Evolutionary conservation across 2,797 vertebrate genomes (phyloP), one percentile per base, ranked within the genome.

Genomic region (Tragopan temminckii): DNA sequence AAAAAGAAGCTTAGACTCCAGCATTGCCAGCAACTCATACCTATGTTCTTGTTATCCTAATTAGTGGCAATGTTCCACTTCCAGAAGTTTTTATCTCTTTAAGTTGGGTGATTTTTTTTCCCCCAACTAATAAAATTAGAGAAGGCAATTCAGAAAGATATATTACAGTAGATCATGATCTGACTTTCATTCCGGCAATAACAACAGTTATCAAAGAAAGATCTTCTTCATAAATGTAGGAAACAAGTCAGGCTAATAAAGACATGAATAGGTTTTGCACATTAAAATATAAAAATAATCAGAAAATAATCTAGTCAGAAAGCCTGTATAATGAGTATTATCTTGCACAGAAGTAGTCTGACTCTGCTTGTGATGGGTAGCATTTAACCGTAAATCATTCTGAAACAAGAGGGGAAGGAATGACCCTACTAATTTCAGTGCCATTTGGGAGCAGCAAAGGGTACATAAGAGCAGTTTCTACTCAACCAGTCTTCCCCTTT

Each of bases 191-290:
- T 96, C 96, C 95, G 96, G 94, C 80, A 97, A 93, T 90, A 97
- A 97, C 88, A 97, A 84, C 94, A 80, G 58, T 95, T 97, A 97
- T 96, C 94, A 88, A 83, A 45, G 91, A 89, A 82, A 92, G 88
- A 92, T 96, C 92, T 96, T 71, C 71, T 92, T 93, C 93, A 80
- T 90, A 94, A 90, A 80, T 0, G 31, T 67, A 94, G 93, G 95
- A 96, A 97, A 96, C 95, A 97, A 93, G 85, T 95, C 94, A 89
- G 90, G 88, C 87, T 96, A 96, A 95, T 89, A 85, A 94, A 95
- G 95, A 94, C 93, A 91, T 92, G 88, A 96, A 92, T 95, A 95
- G 79, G 53, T 67, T 91, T 92, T 87, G 58, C 92, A 68, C 86
- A 94, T 95, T 96, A 95, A 91, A 96, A 72, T 91, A 94, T 72